These are phyloP conservation scores for Drosophila sucinea DNA, from an alignment of 1,140 invertebrate species.

Conservation along the genomic window DNA sequence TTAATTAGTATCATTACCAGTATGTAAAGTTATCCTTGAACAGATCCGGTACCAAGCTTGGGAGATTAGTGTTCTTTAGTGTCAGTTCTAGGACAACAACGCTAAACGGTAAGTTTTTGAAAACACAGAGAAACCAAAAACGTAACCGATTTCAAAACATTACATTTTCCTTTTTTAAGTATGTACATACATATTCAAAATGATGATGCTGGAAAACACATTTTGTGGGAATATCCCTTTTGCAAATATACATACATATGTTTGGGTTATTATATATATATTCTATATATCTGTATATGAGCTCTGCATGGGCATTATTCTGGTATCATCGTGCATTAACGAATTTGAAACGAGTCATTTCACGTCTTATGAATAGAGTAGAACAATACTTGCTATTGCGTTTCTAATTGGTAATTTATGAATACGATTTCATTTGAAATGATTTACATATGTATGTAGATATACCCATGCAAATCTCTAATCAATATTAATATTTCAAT, in stretches of 20 bases:
- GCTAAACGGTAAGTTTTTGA: slow-evolving; percentile 1
- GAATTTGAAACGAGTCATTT: background rate
- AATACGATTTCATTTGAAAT: slow-evolving; percentile 10
- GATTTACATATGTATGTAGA: background rate
- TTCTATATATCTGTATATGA: slow-evolving; percentile 1
- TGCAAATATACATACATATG: slow-evolving; percentile 4
- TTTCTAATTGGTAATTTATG: background rate
- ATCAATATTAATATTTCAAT: slow-evolving; percentile 9
- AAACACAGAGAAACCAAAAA: background rate
- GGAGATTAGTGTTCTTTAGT: background rate
- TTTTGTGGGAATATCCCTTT: slow-evolving; percentile 8
- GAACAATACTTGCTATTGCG: background rate
- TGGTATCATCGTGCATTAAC: background rate
- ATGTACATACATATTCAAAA: slow-evolving; percentile 10
- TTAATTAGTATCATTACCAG: slow-evolving; percentile 7
- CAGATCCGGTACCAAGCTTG: background rate
- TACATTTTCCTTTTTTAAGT: background rate
- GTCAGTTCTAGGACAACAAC: background rate
- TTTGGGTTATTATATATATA: slow-evolving; percentile 6
- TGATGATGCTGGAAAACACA: slow-evolving; percentile 13
- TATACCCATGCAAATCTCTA: slow-evolving; percentile 4
- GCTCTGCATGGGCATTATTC: slow-evolving; percentile 6
- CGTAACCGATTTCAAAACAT: background rate
- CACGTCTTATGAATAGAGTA: background rate
- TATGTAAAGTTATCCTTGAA: slow-evolving; percentile 6